Evolutionary conservation across 2,888 invertebrate species (phyloP), one percentile per base, ranked within the genome.

Genomic region (Drosophila tanythrix): DNA sequence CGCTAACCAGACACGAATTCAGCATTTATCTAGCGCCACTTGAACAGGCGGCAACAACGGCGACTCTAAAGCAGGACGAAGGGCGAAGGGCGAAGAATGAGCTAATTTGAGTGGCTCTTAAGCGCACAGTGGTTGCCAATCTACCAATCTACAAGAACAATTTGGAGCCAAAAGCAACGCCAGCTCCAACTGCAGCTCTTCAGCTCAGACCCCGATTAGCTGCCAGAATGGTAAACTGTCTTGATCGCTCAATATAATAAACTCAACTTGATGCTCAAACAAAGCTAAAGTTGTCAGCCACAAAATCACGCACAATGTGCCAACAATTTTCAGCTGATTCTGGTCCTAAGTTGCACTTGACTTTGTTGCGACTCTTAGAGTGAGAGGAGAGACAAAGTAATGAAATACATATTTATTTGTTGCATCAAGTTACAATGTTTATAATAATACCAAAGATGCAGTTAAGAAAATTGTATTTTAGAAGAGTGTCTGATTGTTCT

Each of bases 11-110:
- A 85, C 85, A 85, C 89, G 84, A 90, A 89, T 90, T 90, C 77
- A 89, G 82, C 90, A 85, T 85, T 85, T 90, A 85, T 90, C 85
- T 85, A 90, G 90, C 84, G 84, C 90, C 90, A 89, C 90, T 89
- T 85, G 78, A 85, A 74, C 74, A 70, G 78, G 53, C 60, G 70
- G 64, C 72, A 35, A 46, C 68, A 52, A 50, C 52, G 55, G 40
- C 63, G 53, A 48, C 51, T 48, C 48, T 48, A 84, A 71, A 72
- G 77, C 66, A 81, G 79, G 80, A 46, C 61, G 68, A 13, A 5
- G n/a, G 81, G 61, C 81, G 77, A n/a, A 15, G 35, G 21, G 11
- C 58, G 73, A 61, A 59, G 70, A 63, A 43, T 57, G 69, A 86
- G 84, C 89, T 85, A 85, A 85, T 85, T 85, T 85, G 82, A 81